A percentile compares a stretch with the other conserved stretches of the same genome.
Evolutionary conservation across 1,140 invertebrate species (phyloP).

Genomic region (Leptestheria dahalacensis): DNA sequence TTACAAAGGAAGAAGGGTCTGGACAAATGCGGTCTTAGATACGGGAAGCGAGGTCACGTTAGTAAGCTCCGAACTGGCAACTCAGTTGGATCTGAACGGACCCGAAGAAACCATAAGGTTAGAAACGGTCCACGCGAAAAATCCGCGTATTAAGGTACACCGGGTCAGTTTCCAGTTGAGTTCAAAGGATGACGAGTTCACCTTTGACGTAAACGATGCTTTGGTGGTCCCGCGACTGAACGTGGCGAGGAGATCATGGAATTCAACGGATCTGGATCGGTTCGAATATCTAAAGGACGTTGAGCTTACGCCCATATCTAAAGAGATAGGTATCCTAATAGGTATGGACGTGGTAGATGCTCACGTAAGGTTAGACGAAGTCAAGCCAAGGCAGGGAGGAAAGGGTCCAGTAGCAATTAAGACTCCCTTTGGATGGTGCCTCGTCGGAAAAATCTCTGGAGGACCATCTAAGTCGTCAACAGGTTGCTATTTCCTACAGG

Average conservation of each 20-base stretch:
- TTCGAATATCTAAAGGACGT: neutral
- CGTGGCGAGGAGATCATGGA: neutral
- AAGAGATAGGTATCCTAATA: neutral
- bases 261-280: neutral
- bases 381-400: neutral
- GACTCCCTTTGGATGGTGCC: slow-evolving; percentile 5
- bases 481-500: neutral
- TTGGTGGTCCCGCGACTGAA: neutral
- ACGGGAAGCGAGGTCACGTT: too few species aligned
- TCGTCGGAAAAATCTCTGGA: too few species aligned
- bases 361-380: neutral
- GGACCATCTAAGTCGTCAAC: neutral
- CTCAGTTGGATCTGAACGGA: neutral
- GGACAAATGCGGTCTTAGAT: too few species aligned
- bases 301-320: neutral
- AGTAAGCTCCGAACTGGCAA: too few species aligned
- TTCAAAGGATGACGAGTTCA: neutral
- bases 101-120: neutral
- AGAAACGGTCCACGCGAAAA: neutral
- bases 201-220: neutral
- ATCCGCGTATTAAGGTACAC: neutral
- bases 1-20: too few species aligned
- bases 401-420: neutral
- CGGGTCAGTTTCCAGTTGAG: neutral
- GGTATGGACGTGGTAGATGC: neutral